These are phyloP conservation scores for Cladopsammia gracilis DNA, from an alignment of 64 coral and sea anemone species.

Conservation along the genomic window DNA sequence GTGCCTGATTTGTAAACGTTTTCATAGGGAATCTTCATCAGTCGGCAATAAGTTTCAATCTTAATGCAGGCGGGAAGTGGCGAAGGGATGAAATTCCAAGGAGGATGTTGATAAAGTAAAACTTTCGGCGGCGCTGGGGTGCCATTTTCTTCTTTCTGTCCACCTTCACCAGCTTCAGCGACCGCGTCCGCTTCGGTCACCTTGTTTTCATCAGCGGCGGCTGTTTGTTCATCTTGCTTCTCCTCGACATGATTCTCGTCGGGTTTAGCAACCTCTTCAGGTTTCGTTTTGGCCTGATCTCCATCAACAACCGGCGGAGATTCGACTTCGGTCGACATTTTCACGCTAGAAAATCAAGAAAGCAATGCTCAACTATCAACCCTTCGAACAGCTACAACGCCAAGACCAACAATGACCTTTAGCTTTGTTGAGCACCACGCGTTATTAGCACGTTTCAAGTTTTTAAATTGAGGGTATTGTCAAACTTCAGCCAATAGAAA, in stretches of 20 bases:
- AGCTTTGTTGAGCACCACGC: conserved; percentile 92
- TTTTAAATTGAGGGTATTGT: conserved; percentile 99
- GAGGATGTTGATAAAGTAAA: conserved; percentile 91
- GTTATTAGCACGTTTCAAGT: conserved; percentile 99
- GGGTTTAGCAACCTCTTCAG: conserved; percentile 76
- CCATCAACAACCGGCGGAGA: conserved; percentile 35
- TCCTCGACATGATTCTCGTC: conserved; percentile 97
- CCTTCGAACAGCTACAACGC: conserved; percentile 82
- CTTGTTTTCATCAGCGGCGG: conserved; percentile 66
- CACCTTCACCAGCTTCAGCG: conserved; percentile 34
- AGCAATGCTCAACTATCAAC: conserved; percentile 75
- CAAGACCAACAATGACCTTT: conserved; percentile 98
- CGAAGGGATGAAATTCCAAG: conserved; percentile 73
- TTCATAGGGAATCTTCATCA: conserved; percentile 94
- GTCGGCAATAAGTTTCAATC: conserved; percentile 91
- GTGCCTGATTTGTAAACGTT: conserved; percentile 86
- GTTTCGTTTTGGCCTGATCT: conserved; percentile 67
- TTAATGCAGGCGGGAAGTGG: conserved; percentile 86
- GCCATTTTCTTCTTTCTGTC: conserved; percentile 87
- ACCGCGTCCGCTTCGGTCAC: conserved; percentile 51
- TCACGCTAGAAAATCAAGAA: conserved; percentile 71
- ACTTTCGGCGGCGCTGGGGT: conserved; percentile 73
- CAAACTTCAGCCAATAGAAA: conserved; percentile 86
- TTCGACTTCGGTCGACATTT: conserved; percentile 92
- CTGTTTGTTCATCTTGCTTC: conserved; percentile 47